Percentiles rank a stretch among this genome's conserved stretches.
These are phyloP conservation scores for Bembecia ichneumoniformis DNA, from an alignment of 2,888 invertebrate species.

Conservation along the genomic window DNA sequence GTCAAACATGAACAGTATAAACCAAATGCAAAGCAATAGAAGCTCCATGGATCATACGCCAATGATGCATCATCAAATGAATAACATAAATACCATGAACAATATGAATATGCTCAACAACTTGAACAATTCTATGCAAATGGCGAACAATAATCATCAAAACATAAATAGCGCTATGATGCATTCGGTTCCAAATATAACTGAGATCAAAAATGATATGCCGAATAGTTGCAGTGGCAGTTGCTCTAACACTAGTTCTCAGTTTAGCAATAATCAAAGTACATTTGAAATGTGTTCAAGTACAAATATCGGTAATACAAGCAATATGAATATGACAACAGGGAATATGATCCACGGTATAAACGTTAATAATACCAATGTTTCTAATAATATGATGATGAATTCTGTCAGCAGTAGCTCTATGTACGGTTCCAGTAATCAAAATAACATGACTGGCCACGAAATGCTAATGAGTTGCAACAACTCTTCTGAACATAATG, in stretches of 20 bases:
- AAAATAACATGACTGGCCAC: slow-evolving; percentile 46
- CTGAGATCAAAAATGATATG: slow-evolving; percentile 64
- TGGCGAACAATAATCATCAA: slow-evolving; percentile 49
- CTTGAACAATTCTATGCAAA: slow-evolving; percentile 51
- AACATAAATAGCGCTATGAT: slow-evolving; percentile 52
- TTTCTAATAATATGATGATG: slow-evolving; percentile 57
- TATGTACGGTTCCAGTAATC: slow-evolving; percentile 42
- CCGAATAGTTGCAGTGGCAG: slow-evolving; percentile 60
- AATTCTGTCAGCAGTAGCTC: slow-evolving; percentile 42
- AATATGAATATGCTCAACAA: slow-evolving; percentile 59
- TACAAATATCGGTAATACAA: slow-evolving; percentile 42
- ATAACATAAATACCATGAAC: slow-evolving; percentile 44
- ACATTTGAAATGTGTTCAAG: slow-evolving; percentile 49
- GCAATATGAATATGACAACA: slow-evolving; percentile 44
- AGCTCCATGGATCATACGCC: slow-evolving; percentile 54
- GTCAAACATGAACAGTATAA: slow-evolving; percentile 55
- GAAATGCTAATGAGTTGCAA: slow-evolving; percentile 62
- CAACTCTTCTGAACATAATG: slow-evolving; percentile 47
- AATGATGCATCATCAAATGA: slow-evolving; percentile 62
- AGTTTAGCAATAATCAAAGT: slow-evolving; percentile 47
- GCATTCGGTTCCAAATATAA: slow-evolving; percentile 53
- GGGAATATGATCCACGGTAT: slow-evolving; percentile 56
- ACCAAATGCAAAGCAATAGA: slow-evolving; percentile 58
- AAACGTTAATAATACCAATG: slow-evolving; percentile 46
- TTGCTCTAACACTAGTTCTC: slow-evolving; percentile 48